These are phyloP conservation scores for Mactromeris polynyma DNA, from an alignment of 2,888 invertebrate species.

Conservation along the genomic window DNA sequence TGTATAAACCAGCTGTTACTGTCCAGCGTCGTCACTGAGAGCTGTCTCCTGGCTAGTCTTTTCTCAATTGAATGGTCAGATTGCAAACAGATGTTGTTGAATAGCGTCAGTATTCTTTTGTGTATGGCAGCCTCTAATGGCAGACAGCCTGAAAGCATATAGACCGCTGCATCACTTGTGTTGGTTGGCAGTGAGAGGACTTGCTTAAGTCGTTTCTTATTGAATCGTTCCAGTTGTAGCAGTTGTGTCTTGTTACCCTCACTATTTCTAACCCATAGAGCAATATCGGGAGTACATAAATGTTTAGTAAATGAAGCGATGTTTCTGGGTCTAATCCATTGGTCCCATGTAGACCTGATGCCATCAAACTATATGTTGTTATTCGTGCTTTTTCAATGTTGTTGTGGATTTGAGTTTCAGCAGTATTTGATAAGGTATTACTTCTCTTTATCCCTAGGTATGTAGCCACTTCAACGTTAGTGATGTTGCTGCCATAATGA, in stretches of 20 bases:
- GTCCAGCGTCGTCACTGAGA: too few species aligned
- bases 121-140: slow-evolving; percentile 46
- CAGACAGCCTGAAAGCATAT: slow-evolving; percentile 39
- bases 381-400: too few species aligned
- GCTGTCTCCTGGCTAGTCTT: slow-evolving; percentile 13
- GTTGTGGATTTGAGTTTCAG: too few species aligned
- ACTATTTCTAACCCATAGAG: slow-evolving; percentile 48
- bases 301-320: background rate
- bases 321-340: slow-evolving; percentile 35
- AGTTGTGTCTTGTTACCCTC: too few species aligned
- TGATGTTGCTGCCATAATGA: too few species aligned
- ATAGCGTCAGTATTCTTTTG: slow-evolving; percentile 30
- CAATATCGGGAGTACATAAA: slow-evolving; percentile 33
- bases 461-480: too few species aligned
- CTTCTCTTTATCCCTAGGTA: background rate
- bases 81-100: slow-evolving; percentile 40
- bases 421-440: too few species aligned
- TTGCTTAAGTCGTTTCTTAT: slow-evolving; percentile 37
- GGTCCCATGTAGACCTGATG: slow-evolving; percentile 15
- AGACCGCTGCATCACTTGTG: slow-evolving; percentile 35
- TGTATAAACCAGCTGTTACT: too few species aligned
- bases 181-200: slow-evolving; percentile 47
- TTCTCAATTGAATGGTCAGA: slow-evolving; percentile 28
- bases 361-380: slow-evolving; percentile 25
- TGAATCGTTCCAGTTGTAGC: background rate